phyloP scores from a whole-genome alignment of 2,888 invertebrate species.

The Ennomos erosarius region DNA sequence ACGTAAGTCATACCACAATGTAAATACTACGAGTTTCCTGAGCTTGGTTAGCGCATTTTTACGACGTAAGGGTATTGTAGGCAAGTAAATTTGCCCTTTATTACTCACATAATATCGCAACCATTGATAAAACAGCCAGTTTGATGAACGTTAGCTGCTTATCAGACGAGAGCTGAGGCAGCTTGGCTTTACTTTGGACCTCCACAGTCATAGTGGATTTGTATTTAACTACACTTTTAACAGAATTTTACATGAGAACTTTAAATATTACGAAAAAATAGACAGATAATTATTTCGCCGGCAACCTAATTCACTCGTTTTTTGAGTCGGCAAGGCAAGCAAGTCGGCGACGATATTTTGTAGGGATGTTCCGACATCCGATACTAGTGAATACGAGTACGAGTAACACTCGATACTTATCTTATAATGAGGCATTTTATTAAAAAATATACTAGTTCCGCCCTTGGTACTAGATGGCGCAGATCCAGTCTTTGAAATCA shows the following conservation, averaged over 20 bases:
- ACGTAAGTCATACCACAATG: constrained; percentile 49
- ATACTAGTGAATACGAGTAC: too few relatives aligned
- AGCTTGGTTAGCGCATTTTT: not conserved
- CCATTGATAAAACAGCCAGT: constrained; percentile 94
- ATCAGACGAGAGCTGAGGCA: constrained; percentile 75
- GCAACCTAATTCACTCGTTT: constrained; percentile 67
- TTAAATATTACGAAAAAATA: constrained; percentile 32
- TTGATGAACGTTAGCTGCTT: constrained; percentile 85
- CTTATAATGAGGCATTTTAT: too few relatives aligned
- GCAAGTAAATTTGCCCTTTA: constrained; percentile 15
- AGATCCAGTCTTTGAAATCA: too few relatives aligned
- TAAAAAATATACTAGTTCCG: too few relatives aligned
- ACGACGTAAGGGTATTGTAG: not conserved
- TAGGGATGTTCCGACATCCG: too few relatives aligned
- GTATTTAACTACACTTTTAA: constrained; percentile 35
- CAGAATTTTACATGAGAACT: constrained; percentile 34
- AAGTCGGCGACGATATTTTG: constrained; percentile 28
- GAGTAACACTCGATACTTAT: too few relatives aligned
- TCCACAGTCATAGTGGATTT: constrained; percentile 71
- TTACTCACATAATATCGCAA: constrained; percentile 96
- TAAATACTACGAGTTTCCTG: not conserved
- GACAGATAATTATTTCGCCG: constrained; percentile 60
- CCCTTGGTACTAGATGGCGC: too few relatives aligned
- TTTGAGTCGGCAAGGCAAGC: constrained; percentile 20
- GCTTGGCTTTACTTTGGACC: constrained; percentile 66